A percentile compares a stretch with the other conserved stretches of the same genome.
Evolutionary conservation across 2,797 vertebrate genomes (phyloP).

Genomic region (Hemibagrus guttatus): DNA sequence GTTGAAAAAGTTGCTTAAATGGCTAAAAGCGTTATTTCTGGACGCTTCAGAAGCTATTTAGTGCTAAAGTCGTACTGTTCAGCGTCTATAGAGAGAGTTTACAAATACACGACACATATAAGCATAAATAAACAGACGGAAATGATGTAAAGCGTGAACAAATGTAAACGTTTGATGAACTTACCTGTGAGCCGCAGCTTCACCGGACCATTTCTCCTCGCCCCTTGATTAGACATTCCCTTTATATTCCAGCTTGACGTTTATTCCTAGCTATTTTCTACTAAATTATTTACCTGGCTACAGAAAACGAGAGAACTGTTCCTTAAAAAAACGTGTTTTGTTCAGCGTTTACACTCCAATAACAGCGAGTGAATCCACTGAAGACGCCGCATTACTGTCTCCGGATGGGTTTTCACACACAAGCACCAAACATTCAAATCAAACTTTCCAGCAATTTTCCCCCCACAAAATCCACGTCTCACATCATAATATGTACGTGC

Average conservation of each 20-base stretch:
- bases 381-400: conserved; percentile 82
- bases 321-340: not conserved
- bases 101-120: no score
- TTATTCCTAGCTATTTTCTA: not conserved
- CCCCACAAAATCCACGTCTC: not conserved
- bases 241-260: conserved; percentile 49
- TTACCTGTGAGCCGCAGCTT: conserved; percentile 98
- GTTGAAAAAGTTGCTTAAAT: not conserved
- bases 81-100: not conserved
- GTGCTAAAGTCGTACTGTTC: not conserved
- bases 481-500: not conserved
- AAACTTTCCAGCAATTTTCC: conserved; percentile 11
- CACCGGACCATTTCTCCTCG: conserved; percentile 93
- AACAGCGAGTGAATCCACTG: conserved; percentile 47
- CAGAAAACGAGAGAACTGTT: not conserved
- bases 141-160: not conserved
- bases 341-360: not conserved
- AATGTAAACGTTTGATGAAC: conserved; percentile 39
- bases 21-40: not conserved
- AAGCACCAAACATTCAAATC: not conserved
- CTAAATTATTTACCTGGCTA: not conserved
- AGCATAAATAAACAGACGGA: not conserved
- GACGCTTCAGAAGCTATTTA: rapidly evolving
- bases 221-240: conserved; percentile 95
- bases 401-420: conserved; percentile 87